These are phyloP conservation scores for Microtus richardsoni DNA, from an alignment of 2,113 vertebrate genomes.

Conservation along the genomic window DNA sequence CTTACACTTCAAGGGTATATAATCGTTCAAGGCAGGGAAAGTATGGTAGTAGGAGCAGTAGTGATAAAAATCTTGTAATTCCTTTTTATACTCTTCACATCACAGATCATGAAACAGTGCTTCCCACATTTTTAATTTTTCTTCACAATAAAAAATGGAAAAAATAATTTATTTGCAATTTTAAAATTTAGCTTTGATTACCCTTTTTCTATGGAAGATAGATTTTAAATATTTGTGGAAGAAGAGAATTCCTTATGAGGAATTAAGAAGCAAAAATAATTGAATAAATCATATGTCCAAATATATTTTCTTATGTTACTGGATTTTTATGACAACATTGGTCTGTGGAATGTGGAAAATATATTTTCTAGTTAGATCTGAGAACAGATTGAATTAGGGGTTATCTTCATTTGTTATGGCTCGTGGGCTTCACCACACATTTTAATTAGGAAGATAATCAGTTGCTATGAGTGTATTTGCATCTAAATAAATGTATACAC, in stretches of 20 bases:
- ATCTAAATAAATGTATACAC: not conserved
- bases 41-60: not conserved
- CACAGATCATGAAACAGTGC: not conserved
- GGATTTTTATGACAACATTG: slow-evolving; percentile 16
- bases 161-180: slow-evolving; percentile 13
- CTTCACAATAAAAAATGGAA: not conserved
- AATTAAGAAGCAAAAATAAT: not conserved
- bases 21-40: not conserved
- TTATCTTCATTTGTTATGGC: slow-evolving; percentile 30
- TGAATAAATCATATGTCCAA: not conserved
- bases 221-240: not conserved
- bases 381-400: not conserved
- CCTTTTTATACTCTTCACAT: not conserved
- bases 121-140: not conserved
- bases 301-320: not conserved
- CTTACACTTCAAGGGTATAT: not conserved
- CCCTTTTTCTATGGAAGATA: not conserved
- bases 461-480: slow-evolving; percentile 27
- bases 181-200: not conserved
- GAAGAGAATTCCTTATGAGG: not conserved
- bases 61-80: not conserved
- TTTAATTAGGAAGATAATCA: slow-evolving; percentile 45
- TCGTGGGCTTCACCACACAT: not conserved
- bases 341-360: not conserved
- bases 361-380: slow-evolving; percentile 35